Evolutionary conservation across 2,888 invertebrate species (phyloP).

Genomic region (Caenorhabditis sp.): DNA sequence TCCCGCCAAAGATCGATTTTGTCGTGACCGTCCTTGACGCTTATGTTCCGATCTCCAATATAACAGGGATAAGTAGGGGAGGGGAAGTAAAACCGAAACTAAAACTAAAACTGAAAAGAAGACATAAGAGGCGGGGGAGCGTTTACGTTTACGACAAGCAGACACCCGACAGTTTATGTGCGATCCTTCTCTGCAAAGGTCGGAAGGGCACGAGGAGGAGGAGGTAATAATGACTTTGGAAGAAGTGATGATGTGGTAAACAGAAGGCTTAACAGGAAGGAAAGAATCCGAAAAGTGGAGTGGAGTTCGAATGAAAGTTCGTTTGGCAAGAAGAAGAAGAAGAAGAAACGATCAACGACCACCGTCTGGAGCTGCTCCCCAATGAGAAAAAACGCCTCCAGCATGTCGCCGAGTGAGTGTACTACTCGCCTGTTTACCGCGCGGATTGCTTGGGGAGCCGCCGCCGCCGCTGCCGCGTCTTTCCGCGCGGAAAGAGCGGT

Average conservation of each 20-base stretch:
- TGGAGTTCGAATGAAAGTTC: slow-evolving; percentile 12
- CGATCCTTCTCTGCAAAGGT: slow-evolving; percentile 10
- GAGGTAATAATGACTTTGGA: slow-evolving; percentile 18
- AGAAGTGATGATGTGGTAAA: slow-evolving; percentile 11
- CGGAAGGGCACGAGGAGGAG: background rate
- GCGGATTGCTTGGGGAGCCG: slow-evolving; percentile 23
- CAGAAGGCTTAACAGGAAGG: slow-evolving; percentile 29
- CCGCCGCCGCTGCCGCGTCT: slow-evolving; percentile 2
- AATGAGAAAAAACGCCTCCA: background rate
- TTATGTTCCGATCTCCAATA: too few relatives aligned
- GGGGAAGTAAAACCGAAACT: too few relatives aligned
- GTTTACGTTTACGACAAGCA: slow-evolving; percentile 30
- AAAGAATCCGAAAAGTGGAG: slow-evolving; percentile 9
- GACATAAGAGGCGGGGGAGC: background rate
- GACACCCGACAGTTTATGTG: slow-evolving; percentile 28
- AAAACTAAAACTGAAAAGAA: background rate
- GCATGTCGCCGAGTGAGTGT: slow-evolving; percentile 3
- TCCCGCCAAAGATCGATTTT: slow-evolving; percentile 17
- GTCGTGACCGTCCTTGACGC: slow-evolving; percentile 12
- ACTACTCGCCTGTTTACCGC: slow-evolving; percentile 45
- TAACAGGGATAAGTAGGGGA: too few relatives aligned
- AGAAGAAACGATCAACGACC: too few relatives aligned
- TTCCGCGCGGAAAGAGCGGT: slow-evolving; percentile 12
- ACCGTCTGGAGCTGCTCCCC: background rate
- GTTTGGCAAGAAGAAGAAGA: too few relatives aligned